Evolutionary conservation across 2,113 vertebrate species (phyloP).

Genomic region (Dendropsophus ebraccatus): DNA sequence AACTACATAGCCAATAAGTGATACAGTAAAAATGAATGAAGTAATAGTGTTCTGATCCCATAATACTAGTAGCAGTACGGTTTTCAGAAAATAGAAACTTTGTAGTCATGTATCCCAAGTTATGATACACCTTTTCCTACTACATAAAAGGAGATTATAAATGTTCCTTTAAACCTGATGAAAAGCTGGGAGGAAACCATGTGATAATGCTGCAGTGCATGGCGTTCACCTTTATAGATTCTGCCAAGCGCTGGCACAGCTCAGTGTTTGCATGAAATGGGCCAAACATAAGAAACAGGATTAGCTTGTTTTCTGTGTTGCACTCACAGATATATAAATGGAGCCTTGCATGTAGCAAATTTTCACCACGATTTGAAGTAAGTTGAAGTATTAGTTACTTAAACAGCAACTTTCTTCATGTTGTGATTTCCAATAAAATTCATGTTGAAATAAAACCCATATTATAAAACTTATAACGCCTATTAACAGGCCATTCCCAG

Average conservation of each 20-base stretch:
- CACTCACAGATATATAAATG: background rate
- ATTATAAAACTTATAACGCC: background rate
- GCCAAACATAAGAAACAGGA: constrained; percentile 15
- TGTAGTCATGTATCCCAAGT: background rate
- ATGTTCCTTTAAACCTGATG: background rate
- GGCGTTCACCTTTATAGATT: background rate
- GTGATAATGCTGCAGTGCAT: background rate
- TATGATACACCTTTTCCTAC: background rate
- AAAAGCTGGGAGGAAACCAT: background rate
- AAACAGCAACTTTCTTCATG: background rate
- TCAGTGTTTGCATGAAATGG: background rate
- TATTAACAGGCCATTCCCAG: too few relatives aligned
- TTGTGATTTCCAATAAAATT: background rate
- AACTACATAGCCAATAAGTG: too few relatives aligned
- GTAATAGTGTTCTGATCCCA: too few relatives aligned
- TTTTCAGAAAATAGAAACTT: too few relatives aligned
- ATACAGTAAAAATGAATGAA: too few relatives aligned
- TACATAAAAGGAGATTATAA: background rate
- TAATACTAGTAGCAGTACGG: too few relatives aligned
- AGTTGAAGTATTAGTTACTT: background rate
- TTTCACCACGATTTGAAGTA: background rate
- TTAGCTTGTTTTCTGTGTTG: background rate
- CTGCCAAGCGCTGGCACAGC: background rate
- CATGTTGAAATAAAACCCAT: background rate
- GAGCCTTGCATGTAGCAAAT: background rate